These are phyloP conservation scores for Scaptomyza reducta DNA, from an alignment of 2,888 invertebrate genomes.

Conservation along the genomic window DNA sequence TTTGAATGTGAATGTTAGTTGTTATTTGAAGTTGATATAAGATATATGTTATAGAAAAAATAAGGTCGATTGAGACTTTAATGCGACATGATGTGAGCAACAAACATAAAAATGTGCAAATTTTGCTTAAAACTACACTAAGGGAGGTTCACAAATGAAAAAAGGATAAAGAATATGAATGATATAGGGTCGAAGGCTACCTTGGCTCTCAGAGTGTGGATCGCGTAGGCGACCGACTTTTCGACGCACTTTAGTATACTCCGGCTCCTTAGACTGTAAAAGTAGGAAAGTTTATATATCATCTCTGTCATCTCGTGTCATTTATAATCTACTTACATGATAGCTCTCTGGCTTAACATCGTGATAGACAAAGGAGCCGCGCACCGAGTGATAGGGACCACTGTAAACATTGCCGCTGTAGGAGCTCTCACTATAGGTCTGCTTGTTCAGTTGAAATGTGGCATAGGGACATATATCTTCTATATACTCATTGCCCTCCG, in stretches of 20 bases:
- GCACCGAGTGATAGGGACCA: conserved; percentile 93
- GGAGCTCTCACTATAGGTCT: conserved; percentile 94
- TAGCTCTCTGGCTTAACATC: conserved; percentile 89
- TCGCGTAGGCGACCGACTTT: conserved; percentile 91
- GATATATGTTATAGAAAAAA: conserved; percentile 34
- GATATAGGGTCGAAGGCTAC: conserved; percentile 83
- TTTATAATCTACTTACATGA: conserved; percentile 74
- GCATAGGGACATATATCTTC: conserved; percentile 97
- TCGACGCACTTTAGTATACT: conserved; percentile 93
- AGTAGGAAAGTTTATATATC: neutral
- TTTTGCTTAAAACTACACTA: conserved; percentile 69
- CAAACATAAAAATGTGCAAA: conserved; percentile 56
- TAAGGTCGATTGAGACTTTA: conserved; percentile 13
- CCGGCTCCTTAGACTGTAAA: conserved; percentile 88
- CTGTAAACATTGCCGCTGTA: conserved; percentile 95
- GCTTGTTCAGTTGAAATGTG: conserved; percentile 94
- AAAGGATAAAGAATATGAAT: conserved; percentile 6
- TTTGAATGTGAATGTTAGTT: conserved; percentile 69
- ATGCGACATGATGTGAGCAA: conserved; percentile 27
- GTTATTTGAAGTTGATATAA: conserved; percentile 42
- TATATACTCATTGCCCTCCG: conserved; percentile 89
- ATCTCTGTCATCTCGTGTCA: neutral
- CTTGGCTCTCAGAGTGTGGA: conserved; percentile 93
- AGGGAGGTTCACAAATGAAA: conserved; percentile 14
- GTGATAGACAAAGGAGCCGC: conserved; percentile 95